phyloP scores from a whole-genome alignment of 2,888 invertebrate species.

The Oscheius myriophilus region DNA sequence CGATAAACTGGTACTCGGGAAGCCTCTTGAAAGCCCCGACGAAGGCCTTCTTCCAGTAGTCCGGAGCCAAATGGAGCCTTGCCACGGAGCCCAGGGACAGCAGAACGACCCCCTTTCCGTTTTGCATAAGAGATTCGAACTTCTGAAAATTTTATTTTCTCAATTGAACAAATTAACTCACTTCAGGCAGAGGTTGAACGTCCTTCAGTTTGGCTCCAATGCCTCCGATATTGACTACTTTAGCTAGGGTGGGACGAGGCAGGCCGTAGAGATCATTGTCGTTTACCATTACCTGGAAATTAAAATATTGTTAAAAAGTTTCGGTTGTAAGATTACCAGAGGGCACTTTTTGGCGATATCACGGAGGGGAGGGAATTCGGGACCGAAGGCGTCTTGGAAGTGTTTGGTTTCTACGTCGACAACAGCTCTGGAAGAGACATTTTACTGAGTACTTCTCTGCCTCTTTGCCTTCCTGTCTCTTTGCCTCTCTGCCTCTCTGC shows the following conservation, averaged over 20 bases:
- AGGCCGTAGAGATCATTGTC: slow-evolving; percentile 55
- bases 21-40: slow-evolving; percentile 32
- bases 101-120: slow-evolving; percentile 37
- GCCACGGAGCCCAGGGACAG: slow-evolving; percentile 48
- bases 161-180: neutral
- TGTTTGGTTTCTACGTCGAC: slow-evolving; percentile 33
- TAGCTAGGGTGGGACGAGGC: slow-evolving; percentile 54
- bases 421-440: slow-evolving; percentile 6
- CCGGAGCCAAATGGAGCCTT: slow-evolving; percentile 28
- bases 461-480: too few relatives aligned
- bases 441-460: too few relatives aligned
- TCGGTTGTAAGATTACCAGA: neutral
- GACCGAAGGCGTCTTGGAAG: slow-evolving; percentile 40
- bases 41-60: slow-evolving; percentile 29
- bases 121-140: slow-evolving; percentile 33
- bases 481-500: too few relatives aligned
- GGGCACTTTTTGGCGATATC: slow-evolving; percentile 34
- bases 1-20: slow-evolving; percentile 54
- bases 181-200: slow-evolving; percentile 41
- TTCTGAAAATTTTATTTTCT: slow-evolving; percentile 20
- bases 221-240: slow-evolving; percentile 56
- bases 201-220: slow-evolving; percentile 47
- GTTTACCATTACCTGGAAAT: slow-evolving; percentile 44
- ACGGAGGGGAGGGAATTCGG: slow-evolving; percentile 46
- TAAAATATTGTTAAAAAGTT: neutral